Percentiles rank a stretch among this genome's conserved stretches.
phyloP scores from a whole-genome alignment of 1,140 invertebrate genomes.

The Drosophila saltans region DNA sequence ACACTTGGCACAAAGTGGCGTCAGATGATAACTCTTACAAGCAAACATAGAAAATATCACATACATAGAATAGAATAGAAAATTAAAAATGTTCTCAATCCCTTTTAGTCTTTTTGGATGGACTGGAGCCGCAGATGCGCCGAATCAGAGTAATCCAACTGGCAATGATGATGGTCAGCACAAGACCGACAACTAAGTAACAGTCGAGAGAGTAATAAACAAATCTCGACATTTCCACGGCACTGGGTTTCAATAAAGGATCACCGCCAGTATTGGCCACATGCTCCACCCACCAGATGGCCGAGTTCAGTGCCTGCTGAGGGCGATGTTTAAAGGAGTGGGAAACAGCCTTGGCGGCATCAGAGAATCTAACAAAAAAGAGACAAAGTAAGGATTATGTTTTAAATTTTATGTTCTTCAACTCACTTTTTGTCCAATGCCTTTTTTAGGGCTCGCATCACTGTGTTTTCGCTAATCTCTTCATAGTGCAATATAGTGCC shows the following conservation, averaged over 20 bases:
- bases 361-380: conserved; percentile 36
- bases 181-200: conserved; percentile 44
- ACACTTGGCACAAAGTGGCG: conserved; percentile 1
- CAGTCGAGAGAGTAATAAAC: conserved; percentile 74
- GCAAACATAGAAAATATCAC: conserved; percentile 71
- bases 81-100: conserved; percentile 15
- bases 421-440: conserved; percentile 80
- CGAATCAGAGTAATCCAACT: conserved; percentile 59
- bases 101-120: conserved; percentile 38
- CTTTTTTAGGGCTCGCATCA: conserved; percentile 84
- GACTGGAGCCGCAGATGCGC: conserved; percentile 33
- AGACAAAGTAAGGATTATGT: background rate
- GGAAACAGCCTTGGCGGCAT: conserved; percentile 75
- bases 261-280: conserved; percentile 83
- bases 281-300: conserved; percentile 84
- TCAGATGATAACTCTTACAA: conserved; percentile 2
- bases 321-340: conserved; percentile 73
- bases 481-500: conserved; percentile 85
- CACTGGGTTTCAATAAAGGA: conserved; percentile 79
- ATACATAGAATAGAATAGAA: conserved; percentile 43
- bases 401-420: background rate
- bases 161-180: conserved; percentile 43
- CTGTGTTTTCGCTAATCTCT: conserved; percentile 86
- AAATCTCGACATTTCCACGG: conserved; percentile 66
- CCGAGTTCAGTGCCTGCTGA: conserved; percentile 65